Evolutionary conservation across 2,113 vertebrate genomes (phyloP).

Genomic region (Elgaria multicarinata): DNA sequence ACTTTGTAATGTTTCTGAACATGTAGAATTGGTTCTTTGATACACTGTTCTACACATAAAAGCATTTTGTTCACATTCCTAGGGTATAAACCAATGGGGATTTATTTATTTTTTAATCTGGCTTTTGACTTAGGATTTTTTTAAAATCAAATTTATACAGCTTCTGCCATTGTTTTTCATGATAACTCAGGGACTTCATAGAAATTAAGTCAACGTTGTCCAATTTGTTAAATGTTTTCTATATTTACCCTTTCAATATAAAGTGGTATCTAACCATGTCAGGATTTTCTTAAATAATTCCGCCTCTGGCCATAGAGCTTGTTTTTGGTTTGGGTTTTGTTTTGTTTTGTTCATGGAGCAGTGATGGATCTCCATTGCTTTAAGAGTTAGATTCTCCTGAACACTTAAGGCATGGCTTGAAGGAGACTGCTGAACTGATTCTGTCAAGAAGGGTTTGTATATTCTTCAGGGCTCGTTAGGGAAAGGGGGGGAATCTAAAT

Average conservation of each 20-base stretch:
- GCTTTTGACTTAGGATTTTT: background rate
- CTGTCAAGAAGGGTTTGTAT: conserved; percentile 82
- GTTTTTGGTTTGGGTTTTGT: conserved; percentile 46
- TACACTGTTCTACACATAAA: background rate
- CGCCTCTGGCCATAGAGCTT: conserved; percentile 43
- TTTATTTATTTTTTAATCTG: background rate
- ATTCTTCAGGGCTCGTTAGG: conserved; percentile 67
- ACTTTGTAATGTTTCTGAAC: background rate
- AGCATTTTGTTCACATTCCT: background rate
- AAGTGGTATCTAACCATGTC: conserved; percentile 61
- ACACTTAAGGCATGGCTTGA: conserved; percentile 74
- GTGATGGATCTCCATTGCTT: conserved; percentile 66
- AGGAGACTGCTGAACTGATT: conserved; percentile 82
- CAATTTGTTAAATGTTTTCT: conserved; percentile 53
- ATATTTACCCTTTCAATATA: conserved; percentile 56
- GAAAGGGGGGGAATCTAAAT: conserved; percentile 71
- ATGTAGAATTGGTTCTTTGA: background rate
- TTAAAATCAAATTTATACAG: background rate
- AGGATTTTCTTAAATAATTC: conserved; percentile 71
- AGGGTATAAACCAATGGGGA: background rate
- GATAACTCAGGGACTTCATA: background rate
- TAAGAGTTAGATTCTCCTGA: conserved; percentile 69
- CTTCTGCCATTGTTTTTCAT: conserved; percentile 20
- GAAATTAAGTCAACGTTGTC: conserved; percentile 38
- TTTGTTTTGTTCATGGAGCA: conserved; percentile 21